These are phyloP conservation scores for Pogonomyrmex californicus DNA, from an alignment of 1,140 invertebrate species.

Conservation along the genomic window DNA sequence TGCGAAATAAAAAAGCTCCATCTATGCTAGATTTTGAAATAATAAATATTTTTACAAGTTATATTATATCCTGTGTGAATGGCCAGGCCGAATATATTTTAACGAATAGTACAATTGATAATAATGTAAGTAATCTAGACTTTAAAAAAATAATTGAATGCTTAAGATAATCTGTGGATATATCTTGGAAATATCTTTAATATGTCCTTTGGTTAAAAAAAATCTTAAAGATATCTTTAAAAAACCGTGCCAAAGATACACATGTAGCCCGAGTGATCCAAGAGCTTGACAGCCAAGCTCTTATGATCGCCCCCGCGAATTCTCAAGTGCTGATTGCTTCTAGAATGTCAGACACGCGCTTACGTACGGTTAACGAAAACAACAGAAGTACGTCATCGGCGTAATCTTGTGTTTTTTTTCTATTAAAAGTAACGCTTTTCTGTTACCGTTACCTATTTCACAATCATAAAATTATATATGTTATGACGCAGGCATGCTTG, in stretches of 20 bases:
- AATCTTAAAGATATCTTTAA: not conserved
- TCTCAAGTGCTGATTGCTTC: slow-evolving; percentile 16
- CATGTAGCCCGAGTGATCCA: not conserved
- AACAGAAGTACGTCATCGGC: slow-evolving; percentile 17
- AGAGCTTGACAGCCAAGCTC: slow-evolving; percentile 43
- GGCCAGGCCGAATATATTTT: not conserved
- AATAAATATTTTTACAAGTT: not conserved
- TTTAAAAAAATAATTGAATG: not conserved
- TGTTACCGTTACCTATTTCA: slow-evolving; percentile 11
- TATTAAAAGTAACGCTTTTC: slow-evolving; percentile 19
- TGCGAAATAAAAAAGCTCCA: not conserved
- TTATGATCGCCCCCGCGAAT: slow-evolving; percentile 61
- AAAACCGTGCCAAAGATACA: not conserved
- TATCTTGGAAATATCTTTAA: not conserved
- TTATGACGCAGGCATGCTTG: not conserved
- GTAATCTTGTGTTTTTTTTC: not conserved
- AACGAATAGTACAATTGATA: not conserved
- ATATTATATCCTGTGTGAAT: not conserved
- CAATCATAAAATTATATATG: not conserved
- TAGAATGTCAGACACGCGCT: slow-evolving; percentile 12
- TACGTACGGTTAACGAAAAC: slow-evolving; percentile 5
- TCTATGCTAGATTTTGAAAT: not conserved
- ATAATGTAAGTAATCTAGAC: not conserved
- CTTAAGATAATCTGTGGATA: not conserved
- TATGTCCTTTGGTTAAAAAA: not conserved